These are phyloP conservation scores for Onychostoma macrolepis DNA, from an alignment of 2,113 vertebrate genomes.

Conservation along the genomic window DNA sequence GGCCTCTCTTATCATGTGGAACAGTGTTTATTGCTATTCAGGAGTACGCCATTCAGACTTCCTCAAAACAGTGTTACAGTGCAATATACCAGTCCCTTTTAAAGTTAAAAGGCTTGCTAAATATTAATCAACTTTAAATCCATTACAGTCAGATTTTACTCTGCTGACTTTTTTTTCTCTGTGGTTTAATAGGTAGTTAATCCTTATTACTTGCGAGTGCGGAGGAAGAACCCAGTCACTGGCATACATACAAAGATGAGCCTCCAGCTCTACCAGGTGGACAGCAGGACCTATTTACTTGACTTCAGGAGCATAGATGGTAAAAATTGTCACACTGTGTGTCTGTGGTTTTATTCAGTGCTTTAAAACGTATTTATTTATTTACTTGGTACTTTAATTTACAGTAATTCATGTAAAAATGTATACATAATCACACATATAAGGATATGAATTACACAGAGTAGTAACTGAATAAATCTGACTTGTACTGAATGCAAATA, in stretches of 20 bases:
- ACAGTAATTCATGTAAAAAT: too few species aligned
- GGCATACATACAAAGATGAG: constrained; percentile 97
- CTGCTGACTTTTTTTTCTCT: not conserved
- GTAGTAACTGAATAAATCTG: too few species aligned
- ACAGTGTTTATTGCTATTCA: constrained; percentile 20
- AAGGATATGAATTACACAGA: too few species aligned
- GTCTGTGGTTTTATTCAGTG: not conserved
- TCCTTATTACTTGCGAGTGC: constrained; percentile 93
- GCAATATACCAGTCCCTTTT: not conserved
- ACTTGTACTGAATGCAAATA: too few species aligned
- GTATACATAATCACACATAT: too few species aligned
- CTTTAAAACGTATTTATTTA: not conserved
- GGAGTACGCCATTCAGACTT: not conserved
- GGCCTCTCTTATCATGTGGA: constrained; percentile 9
- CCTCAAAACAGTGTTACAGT: not conserved
- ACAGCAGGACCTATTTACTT: constrained; percentile 95
- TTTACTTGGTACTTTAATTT: too few species aligned
- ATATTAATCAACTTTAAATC: not conserved
- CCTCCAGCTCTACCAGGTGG: constrained; percentile 96
- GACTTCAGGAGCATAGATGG: constrained; percentile 99
- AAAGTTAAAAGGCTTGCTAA: not conserved
- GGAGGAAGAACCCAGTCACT: constrained; percentile 93
- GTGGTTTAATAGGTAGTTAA: constrained; percentile 85
- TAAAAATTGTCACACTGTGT: constrained; percentile 55
- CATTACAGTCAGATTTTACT: not conserved